A percentile compares a stretch with the other conserved stretches of the same genome.
Evolutionary conservation across 2,888 invertebrate genomes (phyloP).

Genomic region (Timandra comae): DNA sequence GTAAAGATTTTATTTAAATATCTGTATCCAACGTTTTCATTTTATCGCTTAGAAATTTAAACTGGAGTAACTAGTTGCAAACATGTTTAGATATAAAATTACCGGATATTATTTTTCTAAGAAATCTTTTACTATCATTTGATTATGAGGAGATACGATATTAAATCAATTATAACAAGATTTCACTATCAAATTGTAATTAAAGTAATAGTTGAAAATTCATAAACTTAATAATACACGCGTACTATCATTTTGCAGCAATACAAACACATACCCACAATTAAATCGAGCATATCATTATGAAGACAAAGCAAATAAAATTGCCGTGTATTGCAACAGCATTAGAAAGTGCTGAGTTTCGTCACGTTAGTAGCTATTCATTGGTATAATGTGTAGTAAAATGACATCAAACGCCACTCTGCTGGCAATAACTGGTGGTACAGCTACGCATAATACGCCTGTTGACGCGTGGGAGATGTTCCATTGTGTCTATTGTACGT

Average conservation of each 20-base stretch:
- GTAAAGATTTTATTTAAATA: too few species aligned
- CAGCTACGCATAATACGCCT: slow-evolving; percentile 41
- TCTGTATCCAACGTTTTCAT: too few species aligned
- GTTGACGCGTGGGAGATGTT: slow-evolving; percentile 50
- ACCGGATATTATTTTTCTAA: too few species aligned
- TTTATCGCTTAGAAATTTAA: too few species aligned
- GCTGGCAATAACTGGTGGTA: slow-evolving; percentile 45
- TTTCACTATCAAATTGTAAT: too few species aligned
- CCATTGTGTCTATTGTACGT: slow-evolving; percentile 39
- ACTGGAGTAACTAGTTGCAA: too few species aligned
- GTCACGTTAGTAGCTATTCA: slow-evolving; percentile 54
- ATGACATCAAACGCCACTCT: slow-evolving; percentile 32
- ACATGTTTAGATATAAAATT: too few species aligned
- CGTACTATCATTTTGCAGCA: not conserved
- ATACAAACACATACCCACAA: slow-evolving; percentile 15
- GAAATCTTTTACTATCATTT: too few species aligned
- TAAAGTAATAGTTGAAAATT: too few species aligned
- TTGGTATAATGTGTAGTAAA: slow-evolving; percentile 47
- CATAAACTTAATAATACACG: not conserved
- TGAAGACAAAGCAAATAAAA: slow-evolving; percentile 41
- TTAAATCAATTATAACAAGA: too few species aligned
- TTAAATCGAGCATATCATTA: slow-evolving; percentile 37
- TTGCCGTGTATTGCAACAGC: slow-evolving; percentile 45
- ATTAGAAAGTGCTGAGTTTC: slow-evolving; percentile 63
- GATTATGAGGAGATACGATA: too few species aligned